Conservation (phyloP, 2,797 vertebrate genomes). For the Mallotus villosus region DNA sequence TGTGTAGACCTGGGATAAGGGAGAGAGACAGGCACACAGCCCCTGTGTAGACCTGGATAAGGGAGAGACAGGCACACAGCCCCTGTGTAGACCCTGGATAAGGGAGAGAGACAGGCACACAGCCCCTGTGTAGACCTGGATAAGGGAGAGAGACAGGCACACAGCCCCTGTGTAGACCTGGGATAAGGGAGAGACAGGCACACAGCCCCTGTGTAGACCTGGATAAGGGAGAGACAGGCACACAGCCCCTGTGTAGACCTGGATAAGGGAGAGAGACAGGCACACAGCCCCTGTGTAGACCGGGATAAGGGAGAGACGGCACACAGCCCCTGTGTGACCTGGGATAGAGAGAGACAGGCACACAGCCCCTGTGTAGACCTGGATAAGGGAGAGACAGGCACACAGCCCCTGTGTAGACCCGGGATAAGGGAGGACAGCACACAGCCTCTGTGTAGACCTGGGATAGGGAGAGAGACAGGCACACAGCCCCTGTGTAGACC, state of each 20-base stretch:
- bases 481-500: neutral
- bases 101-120: slow-evolving; percentile 29
- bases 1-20: no score
- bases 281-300: neutral
- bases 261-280: no score
- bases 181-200: no score
- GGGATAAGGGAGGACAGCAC: no score
- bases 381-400: no score
- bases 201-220: no score
- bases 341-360: slow-evolving; percentile 22
- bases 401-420: neutral
- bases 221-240: slow-evolving; percentile 41
- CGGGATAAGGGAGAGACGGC: no score
- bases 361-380: neutral
- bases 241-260: neutral
- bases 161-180: neutral
- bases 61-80: neutral
- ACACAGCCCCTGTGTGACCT: no score
- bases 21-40: no score
- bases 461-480: slow-evolving; percentile 38
- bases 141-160: no score
- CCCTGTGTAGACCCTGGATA: no score
- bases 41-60: neutral
- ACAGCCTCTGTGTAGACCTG: no score
- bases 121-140: neutral